Evolutionary conservation across 2,888 invertebrate genomes (phyloP).

Genomic region (Aphodius sticticus): DNA sequence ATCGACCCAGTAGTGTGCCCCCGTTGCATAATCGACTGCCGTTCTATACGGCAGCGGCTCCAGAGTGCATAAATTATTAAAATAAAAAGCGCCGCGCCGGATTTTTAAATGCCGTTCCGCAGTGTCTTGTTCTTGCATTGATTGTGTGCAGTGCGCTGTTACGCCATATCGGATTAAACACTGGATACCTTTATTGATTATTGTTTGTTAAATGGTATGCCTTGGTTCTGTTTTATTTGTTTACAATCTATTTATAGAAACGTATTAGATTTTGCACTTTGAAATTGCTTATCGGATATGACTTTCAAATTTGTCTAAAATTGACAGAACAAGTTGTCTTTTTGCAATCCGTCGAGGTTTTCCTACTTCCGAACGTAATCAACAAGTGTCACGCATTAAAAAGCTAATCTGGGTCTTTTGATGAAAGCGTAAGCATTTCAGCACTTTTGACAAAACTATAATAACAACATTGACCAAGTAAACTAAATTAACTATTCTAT

Average conservation of each 20-base stretch:
- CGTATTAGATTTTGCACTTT: background rate
- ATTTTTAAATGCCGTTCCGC: background rate
- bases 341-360: background rate
- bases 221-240: background rate
- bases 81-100: background rate
- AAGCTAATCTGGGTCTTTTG: too few species aligned
- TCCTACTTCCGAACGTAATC: too few species aligned
- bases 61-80: background rate
- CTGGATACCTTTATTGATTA: background rate
- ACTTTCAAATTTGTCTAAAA: background rate
- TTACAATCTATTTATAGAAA: background rate
- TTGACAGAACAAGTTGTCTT: background rate
- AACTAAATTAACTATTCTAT: too few species aligned
- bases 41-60: background rate
- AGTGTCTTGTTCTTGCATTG: background rate
- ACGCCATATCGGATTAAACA: background rate
- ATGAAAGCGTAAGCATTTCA: too few species aligned
- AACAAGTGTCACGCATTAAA: too few species aligned
- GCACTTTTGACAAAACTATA: too few species aligned
- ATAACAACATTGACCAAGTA: too few species aligned
- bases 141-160: conserved; percentile 4
- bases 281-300: background rate
- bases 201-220: background rate
- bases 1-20: conserved; percentile 7
- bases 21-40: conserved; percentile 18